phyloP scores from a whole-genome alignment of 1,140 invertebrate genomes.

The Asbolus verrucosus region DNA sequence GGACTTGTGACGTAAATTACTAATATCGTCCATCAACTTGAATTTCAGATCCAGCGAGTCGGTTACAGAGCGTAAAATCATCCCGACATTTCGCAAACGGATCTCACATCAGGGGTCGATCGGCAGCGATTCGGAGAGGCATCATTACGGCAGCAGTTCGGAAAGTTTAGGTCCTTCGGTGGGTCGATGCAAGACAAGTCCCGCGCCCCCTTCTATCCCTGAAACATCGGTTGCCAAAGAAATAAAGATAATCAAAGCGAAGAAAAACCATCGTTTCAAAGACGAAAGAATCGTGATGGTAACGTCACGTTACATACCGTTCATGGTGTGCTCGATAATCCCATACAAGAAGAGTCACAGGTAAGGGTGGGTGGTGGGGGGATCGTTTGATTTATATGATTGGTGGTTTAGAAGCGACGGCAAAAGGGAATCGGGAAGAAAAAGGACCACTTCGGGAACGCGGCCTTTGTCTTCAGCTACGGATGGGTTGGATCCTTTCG shows the following conservation, averaged over 20 bases:
- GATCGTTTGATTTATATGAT: not conserved
- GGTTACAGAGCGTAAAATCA: constrained; percentile 44
- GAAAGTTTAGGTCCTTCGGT: constrained; percentile 73
- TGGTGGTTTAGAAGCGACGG: constrained; percentile 73
- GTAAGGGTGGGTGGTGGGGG: constrained; percentile 63
- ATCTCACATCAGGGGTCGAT: constrained; percentile 68
- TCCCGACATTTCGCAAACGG: constrained; percentile 67
- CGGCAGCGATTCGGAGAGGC: constrained; percentile 59
- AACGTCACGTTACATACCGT: constrained; percentile 78
- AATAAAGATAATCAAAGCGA: constrained; percentile 70
- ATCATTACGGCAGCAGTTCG: constrained; percentile 77
- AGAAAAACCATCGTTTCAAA: constrained; percentile 74
- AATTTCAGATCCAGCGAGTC: constrained; percentile 13
- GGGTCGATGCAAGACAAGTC: constrained; percentile 59
- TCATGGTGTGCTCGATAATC: constrained; percentile 85
- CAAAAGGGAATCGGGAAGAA: constrained; percentile 80
- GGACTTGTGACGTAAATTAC: too few relatives aligned
- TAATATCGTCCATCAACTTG: not conserved
- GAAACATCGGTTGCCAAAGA: constrained; percentile 68
- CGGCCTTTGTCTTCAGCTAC: constrained; percentile 86
- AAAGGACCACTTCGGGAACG: constrained; percentile 83
- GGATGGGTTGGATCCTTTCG: constrained; percentile 87
- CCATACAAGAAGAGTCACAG: constrained; percentile 81
- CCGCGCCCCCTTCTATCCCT: constrained; percentile 66
- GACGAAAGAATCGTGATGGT: constrained; percentile 84